A percentile compares a stretch with the other conserved stretches of the same genome.
Evolutionary conservation across 2,888 invertebrate species (phyloP).

Genomic region (Drosophila kanekoi): DNA sequence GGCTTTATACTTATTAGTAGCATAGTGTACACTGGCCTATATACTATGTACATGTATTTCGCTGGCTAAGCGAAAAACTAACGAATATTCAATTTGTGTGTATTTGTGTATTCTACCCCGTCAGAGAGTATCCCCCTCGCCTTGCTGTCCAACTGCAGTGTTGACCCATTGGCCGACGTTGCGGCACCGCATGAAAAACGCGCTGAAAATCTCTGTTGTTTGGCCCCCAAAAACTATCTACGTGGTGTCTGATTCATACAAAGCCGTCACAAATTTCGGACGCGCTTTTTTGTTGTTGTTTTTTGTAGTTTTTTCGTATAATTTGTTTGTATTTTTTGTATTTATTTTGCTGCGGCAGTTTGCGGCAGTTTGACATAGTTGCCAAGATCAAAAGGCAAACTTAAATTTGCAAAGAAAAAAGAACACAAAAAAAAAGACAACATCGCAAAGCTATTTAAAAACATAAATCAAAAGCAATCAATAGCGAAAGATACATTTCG

Average conservation of each 20-base stretch:
- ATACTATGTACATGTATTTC: no score
- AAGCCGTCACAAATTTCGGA: slow-evolving; percentile 27
- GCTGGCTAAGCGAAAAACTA: background rate
- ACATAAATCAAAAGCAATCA: slow-evolving; percentile 27
- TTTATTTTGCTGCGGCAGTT: slow-evolving; percentile 40
- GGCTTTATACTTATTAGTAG: no score
- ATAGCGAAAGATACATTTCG: slow-evolving; percentile 11
- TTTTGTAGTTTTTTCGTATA: background rate
- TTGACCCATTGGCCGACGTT: slow-evolving; percentile 26
- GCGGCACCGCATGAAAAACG: slow-evolving; percentile 15
- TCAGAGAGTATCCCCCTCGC: background rate
- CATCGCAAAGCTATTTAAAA: slow-evolving; percentile 33
- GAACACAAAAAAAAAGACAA: background rate
- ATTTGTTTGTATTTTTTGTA: slow-evolving; percentile 17
- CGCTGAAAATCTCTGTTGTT: slow-evolving; percentile 16
- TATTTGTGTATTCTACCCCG: background rate
- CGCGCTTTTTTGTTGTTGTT: slow-evolving; percentile 9
- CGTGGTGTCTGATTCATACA: slow-evolving; percentile 41
- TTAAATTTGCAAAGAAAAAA: slow-evolving; percentile 15
- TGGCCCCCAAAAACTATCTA: slow-evolving; percentile 24
- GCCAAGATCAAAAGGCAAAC: slow-evolving; percentile 40
- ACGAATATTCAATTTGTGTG: background rate
- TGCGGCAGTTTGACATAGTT: slow-evolving; percentile 55
- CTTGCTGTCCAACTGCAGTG: background rate
- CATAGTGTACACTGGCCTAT: no score